Percentiles rank a stretch among this genome's conserved stretches.
Evolutionary conservation across 1,140 invertebrate genomes (phyloP).

Genomic region (Brachionus manjavacas): DNA sequence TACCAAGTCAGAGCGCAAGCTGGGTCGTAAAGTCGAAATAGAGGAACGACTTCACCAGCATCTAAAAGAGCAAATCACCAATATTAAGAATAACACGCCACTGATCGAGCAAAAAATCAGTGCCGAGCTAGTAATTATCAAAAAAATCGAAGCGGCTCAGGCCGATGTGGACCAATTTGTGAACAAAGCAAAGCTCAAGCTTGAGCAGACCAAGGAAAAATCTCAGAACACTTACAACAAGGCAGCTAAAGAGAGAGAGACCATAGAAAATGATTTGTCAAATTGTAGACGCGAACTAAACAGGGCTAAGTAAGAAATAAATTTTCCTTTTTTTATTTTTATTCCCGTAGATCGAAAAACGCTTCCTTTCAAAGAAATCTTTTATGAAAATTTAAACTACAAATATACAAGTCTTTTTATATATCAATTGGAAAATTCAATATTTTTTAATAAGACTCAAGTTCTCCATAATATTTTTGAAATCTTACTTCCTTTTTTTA

Average conservation of each 20-base stretch:
- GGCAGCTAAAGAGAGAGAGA: constrained; percentile 4
- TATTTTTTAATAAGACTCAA: too few relatives aligned
- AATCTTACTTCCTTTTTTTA: too few relatives aligned
- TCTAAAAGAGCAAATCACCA: background rate
- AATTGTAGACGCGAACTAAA: constrained; percentile 16
- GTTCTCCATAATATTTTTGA: too few relatives aligned
- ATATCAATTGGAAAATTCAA: too few relatives aligned
- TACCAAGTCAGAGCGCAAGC: background rate
- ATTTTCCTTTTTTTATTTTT: background rate
- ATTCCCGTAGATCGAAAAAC: too few relatives aligned
- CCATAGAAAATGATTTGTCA: background rate
- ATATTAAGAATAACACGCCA: background rate
- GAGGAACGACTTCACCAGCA: background rate
- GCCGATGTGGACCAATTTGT: constrained; percentile 13
- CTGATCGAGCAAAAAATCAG: constrained; percentile 28
- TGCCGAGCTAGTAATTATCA: background rate
- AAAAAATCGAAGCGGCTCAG: background rate
- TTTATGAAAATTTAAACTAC: too few relatives aligned
- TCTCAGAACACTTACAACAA: background rate
- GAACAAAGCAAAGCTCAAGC: background rate
- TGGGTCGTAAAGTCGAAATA: constrained; percentile 2
- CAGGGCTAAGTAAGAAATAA: background rate
- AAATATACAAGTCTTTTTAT: too few relatives aligned
- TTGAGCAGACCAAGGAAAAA: background rate
- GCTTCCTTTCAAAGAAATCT: too few relatives aligned